Conservation (phyloP, 2,888 invertebrate genomes). For the Trachelus troglodyta region DNA sequence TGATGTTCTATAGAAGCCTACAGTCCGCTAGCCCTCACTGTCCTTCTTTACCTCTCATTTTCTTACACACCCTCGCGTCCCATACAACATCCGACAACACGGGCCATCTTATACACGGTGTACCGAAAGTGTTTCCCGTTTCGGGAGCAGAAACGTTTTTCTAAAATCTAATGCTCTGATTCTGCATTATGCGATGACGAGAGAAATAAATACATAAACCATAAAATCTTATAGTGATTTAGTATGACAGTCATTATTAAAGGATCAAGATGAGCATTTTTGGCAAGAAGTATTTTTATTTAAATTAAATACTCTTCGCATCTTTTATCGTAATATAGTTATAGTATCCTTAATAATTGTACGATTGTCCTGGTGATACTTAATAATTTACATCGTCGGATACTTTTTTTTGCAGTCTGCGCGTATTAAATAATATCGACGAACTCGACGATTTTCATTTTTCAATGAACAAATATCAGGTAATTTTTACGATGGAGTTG, state of each 20-base stretch:
- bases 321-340: not conserved
- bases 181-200: not conserved
- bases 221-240: not conserved
- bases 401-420: too few relatives aligned
- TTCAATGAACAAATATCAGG: not conserved
- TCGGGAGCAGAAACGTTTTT: not conserved
- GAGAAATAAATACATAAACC: too few relatives aligned
- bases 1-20: slow-evolving; percentile 43
- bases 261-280: not conserved
- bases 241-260: not conserved
- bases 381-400: not conserved
- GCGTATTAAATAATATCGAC: too few relatives aligned
- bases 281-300: slow-evolving; percentile 17
- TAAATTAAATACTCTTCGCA: slow-evolving; percentile 16
- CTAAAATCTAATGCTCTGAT: not conserved
- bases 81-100: not conserved
- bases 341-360: slow-evolving; percentile 8
- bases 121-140: not conserved
- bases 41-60: slow-evolving; percentile 22
- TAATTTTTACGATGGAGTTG: not conserved
- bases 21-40: slow-evolving; percentile 8
- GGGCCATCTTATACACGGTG: not conserved
- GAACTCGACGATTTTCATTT: not conserved
- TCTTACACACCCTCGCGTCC: slow-evolving; percentile 20
- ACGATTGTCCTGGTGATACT: not conserved